phyloP scores from a whole-genome alignment of 2,888 invertebrate genomes.

The Epicampocera succincta region DNA sequence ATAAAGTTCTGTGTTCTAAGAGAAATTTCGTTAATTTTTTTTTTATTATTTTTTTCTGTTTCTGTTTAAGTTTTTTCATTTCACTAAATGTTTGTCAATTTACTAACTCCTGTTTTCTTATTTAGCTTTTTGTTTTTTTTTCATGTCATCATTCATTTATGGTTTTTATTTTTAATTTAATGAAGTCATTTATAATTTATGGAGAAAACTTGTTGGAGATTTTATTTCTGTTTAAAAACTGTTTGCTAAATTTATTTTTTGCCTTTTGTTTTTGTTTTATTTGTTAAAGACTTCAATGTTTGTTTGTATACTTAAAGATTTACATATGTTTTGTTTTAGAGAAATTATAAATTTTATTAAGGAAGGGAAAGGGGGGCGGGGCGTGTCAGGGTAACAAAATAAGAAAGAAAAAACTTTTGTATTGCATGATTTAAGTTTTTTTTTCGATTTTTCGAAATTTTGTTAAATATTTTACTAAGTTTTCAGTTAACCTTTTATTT shows the following conservation, averaged over 20 bases:
- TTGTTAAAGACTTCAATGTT: constrained; percentile 40
- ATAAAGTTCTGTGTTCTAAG: constrained; percentile 43
- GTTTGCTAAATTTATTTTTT: constrained; percentile 45
- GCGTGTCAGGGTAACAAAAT: no score
- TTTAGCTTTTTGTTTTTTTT: constrained; percentile 21
- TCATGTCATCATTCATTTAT: not conserved
- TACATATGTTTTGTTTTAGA: constrained; percentile 31
- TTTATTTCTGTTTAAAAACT: constrained; percentile 62
- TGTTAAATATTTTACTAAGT: constrained; percentile 66
- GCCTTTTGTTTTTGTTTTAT: not conserved
- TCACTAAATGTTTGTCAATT: constrained; percentile 58
- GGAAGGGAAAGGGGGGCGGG: no score
- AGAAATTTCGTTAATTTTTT: constrained; percentile 40
- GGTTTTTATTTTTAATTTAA: constrained; percentile 21
- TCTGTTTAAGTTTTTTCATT: constrained; percentile 18
- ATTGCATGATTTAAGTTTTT: constrained; percentile 53
- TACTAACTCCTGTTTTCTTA: constrained; percentile 42
- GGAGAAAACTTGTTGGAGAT: constrained; percentile 47
- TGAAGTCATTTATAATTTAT: constrained; percentile 44
- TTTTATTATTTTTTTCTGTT: constrained; percentile 7
- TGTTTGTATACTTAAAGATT: constrained; percentile 7
- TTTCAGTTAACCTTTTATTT: constrained; percentile 48
- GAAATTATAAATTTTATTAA: constrained; percentile 58
- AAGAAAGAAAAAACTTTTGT: constrained; percentile 58
- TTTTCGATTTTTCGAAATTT: constrained; percentile 64